phyloP scores from a whole-genome alignment of 2,888 invertebrate species.

The Tetragonisca angustula region DNA sequence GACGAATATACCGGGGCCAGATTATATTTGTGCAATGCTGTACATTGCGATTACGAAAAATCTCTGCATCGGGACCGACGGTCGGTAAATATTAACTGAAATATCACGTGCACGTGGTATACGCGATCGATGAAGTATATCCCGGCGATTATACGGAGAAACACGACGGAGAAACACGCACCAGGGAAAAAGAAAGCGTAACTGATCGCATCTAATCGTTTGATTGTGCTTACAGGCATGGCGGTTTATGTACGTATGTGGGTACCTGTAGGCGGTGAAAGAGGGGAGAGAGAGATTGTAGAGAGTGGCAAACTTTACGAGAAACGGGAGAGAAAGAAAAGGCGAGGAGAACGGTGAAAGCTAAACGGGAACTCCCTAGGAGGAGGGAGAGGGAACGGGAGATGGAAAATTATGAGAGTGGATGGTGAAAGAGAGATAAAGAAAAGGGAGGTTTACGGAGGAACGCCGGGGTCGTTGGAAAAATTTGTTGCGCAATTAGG shows the following conservation, averaged over 20 bases:
- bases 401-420: neutral
- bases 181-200: slow-evolving; percentile 1
- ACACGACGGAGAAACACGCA: slow-evolving; percentile 1
- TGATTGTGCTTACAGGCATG: neutral
- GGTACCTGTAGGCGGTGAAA: neutral
- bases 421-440: neutral
- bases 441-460: neutral
- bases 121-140: neutral
- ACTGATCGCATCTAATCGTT: slow-evolving; percentile 4
- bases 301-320: slow-evolving; percentile 5
- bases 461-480: too few species aligned
- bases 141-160: neutral
- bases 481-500: neutral
- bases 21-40: neutral
- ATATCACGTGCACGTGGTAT: neutral
- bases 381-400: neutral
- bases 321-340: neutral
- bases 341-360: neutral
- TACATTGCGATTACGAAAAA: neutral
- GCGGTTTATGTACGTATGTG: neutral
- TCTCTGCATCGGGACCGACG: neutral
- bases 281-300: neutral
- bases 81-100: neutral
- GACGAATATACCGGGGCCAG: neutral
- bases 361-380: neutral